Percentiles rank a stretch among this genome's conserved stretches.
phyloP scores from a whole-genome alignment of 1,140 invertebrate genomes.

The Metaphire vulgaris region DNA sequence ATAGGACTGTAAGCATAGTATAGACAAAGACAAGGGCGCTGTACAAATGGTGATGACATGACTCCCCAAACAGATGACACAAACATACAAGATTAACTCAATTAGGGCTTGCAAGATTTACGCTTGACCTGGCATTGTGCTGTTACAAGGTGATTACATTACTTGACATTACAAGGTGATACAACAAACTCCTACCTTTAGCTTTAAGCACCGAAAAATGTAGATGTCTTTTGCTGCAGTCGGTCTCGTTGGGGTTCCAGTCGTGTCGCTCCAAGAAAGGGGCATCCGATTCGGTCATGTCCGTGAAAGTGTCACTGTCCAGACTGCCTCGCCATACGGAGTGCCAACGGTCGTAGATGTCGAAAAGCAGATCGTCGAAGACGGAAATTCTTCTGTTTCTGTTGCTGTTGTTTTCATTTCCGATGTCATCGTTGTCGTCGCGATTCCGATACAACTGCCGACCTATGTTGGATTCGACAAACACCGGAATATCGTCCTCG shows the following conservation, averaged over 20 bases:
- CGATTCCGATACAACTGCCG: background rate
- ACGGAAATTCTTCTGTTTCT: conserved; percentile 36
- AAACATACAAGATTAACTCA: too few species aligned
- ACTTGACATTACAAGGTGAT: too few species aligned
- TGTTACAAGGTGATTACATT: too few species aligned
- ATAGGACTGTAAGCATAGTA: too few species aligned
- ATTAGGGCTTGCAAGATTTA: too few species aligned
- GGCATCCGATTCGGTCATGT: conserved; percentile 48
- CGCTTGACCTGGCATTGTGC: too few species aligned
- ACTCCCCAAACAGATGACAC: too few species aligned
- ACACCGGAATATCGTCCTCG: background rate
- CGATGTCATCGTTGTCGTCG: background rate
- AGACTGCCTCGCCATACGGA: conserved; percentile 42
- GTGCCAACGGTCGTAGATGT: conserved; percentile 52
- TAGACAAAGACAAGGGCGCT: too few species aligned
- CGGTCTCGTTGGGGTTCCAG: conserved; percentile 15
- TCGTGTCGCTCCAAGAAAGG: conserved; percentile 37
- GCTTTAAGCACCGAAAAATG: conserved; percentile 38
- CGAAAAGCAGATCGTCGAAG: conserved; percentile 49
- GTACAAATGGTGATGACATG: too few species aligned
- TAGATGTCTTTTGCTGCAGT: conserved; percentile 34
- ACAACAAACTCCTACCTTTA: conserved; percentile 42
- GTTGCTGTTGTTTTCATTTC: background rate
- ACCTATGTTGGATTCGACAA: background rate
- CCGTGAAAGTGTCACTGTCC: conserved; percentile 51